Evolutionary conservation across 2,888 invertebrate species (phyloP).

Genomic region (Acrocyrtus sp.): DNA sequence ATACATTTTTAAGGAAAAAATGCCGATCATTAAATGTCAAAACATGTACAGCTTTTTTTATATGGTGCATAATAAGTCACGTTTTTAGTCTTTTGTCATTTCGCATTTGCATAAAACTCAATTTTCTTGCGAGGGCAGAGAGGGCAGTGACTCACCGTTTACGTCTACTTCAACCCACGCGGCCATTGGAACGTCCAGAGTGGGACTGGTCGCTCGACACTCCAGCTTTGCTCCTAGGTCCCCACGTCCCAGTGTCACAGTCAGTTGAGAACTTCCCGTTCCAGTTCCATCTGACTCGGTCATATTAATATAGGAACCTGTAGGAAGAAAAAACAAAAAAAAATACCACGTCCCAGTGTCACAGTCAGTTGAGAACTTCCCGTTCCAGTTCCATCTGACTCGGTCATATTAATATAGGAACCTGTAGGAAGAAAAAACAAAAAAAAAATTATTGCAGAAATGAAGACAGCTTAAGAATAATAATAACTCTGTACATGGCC

Average conservation of each 20-base stretch:
- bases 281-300: conserved; percentile 72
- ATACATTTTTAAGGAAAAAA: too few relatives aligned
- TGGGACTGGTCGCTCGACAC: conserved; percentile 78
- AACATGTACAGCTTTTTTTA: not conserved
- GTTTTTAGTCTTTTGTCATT: not conserved
- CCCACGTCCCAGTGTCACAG: conserved; percentile 75
- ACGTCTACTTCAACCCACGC: conserved; percentile 75
- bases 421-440: too few relatives aligned
- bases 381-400: conserved; percentile 73
- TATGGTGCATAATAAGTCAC: not conserved
- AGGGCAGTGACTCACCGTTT: conserved; percentile 72
- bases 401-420: conserved; percentile 69
- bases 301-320: conserved; percentile 70
- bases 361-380: conserved; percentile 74
- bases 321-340: conserved; percentile 40
- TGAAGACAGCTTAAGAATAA: too few relatives aligned
- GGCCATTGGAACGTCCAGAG: conserved; percentile 69
- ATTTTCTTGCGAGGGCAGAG: not conserved
- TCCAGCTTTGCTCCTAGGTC: conserved; percentile 79
- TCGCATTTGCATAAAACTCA: too few relatives aligned
- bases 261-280: conserved; percentile 74
- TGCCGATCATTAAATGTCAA: too few relatives aligned
- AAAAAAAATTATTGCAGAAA: too few relatives aligned
- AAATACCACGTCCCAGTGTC: conserved; percentile 73
- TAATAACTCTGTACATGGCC: too few relatives aligned